A percentile compares a stretch with the other conserved stretches of the same genome.
These are phyloP conservation scores for Caenorhabditis doughertyi DNA, from an alignment of 2,888 invertebrate species.

Conservation along the genomic window DNA sequence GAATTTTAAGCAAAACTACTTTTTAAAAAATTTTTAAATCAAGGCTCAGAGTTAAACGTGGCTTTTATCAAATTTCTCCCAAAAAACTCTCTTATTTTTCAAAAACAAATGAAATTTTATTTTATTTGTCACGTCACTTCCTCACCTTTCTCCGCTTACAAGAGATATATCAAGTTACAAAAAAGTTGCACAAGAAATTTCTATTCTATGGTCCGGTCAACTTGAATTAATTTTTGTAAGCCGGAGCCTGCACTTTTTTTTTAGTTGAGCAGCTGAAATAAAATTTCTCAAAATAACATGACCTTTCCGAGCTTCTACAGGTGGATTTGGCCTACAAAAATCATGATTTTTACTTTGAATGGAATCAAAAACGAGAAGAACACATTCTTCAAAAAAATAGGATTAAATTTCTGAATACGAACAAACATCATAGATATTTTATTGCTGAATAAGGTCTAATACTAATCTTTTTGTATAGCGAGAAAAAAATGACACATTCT, in stretches of 20 bases:
- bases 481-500: not conserved
- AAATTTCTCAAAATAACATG: too few species aligned
- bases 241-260: too few species aligned
- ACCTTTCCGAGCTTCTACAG: too few species aligned
- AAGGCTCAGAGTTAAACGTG: too few species aligned
- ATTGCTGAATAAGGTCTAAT: conserved; percentile 20
- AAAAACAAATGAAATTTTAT: not conserved
- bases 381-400: not conserved
- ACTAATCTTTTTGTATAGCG: conserved; percentile 17
- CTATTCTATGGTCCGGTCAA: too few species aligned
- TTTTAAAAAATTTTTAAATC: too few species aligned
- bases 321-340: too few species aligned
- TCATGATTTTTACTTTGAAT: not conserved
- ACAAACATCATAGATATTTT: conserved; percentile 6
- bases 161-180: conserved; percentile 6
- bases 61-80: too few species aligned
- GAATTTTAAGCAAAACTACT: too few species aligned
- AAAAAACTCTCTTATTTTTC: not conserved
- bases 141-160: conserved; percentile 25
- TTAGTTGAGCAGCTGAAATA: too few species aligned
- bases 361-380: not conserved
- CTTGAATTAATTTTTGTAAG: too few species aligned
- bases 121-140: conserved; percentile 18
- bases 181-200: conserved; percentile 5
- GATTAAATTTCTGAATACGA: not conserved